Conservation (phyloP, 2,888 invertebrate genomes). For the Metellina segmentata region DNA sequence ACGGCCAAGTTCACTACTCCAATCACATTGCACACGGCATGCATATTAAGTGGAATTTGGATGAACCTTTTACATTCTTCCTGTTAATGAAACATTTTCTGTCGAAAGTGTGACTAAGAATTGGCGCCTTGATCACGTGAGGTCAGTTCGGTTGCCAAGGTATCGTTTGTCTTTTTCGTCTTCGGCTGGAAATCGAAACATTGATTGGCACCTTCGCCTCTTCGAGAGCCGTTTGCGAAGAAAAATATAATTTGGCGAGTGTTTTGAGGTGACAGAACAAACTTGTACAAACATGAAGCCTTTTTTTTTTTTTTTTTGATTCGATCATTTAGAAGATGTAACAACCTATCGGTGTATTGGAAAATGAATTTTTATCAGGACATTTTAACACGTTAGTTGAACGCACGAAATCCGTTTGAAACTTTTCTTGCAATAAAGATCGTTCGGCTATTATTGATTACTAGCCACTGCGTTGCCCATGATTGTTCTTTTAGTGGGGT, state of each 20-base stretch:
- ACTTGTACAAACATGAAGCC: not conserved
- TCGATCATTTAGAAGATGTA: too few species aligned
- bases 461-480: too few species aligned
- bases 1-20: not conserved
- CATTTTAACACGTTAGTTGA: too few species aligned
- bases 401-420: too few species aligned
- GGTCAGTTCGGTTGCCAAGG: slow-evolving; percentile 38
- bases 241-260: not conserved
- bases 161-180: not conserved
- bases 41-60: not conserved
- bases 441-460: too few species aligned
- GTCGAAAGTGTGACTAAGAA: not conserved
- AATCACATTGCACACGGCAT: not conserved
- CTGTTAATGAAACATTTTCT: slow-evolving; percentile 4
- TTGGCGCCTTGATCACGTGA: not conserved
- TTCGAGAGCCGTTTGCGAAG: not conserved
- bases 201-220: slow-evolving; percentile 23
- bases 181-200: slow-evolving; percentile 43
- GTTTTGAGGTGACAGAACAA: not conserved
- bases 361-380: too few species aligned
- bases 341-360: too few species aligned
- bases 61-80: not conserved
- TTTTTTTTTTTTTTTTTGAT: not conserved
- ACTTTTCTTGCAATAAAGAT: too few species aligned
- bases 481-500: too few species aligned